phyloP scores from a whole-genome alignment of 30 jellyfish, hydroid and myxozoan species.

The Mastigias papua region DNA sequence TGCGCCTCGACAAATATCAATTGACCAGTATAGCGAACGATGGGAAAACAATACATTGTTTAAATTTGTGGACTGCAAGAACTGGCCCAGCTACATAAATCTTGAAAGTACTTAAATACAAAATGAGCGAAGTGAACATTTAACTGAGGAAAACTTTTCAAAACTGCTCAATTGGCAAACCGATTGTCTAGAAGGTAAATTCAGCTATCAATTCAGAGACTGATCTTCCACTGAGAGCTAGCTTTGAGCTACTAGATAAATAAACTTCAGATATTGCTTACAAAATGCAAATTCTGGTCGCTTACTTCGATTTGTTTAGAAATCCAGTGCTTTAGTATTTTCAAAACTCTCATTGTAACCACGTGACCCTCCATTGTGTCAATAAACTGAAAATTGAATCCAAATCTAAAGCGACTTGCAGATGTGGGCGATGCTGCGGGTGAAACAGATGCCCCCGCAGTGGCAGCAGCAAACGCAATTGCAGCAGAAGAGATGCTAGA shows the following conservation, averaged over 20 bases:
- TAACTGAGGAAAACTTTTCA: no score
- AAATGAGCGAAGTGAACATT: no score
- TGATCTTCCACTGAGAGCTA: neutral
- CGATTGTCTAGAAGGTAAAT: no score
- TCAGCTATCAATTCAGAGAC: neutral
- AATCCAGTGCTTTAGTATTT: conserved; percentile 84
- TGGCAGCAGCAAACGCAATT: conserved; percentile 92
- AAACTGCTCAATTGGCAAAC: no score
- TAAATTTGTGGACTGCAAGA: no score
- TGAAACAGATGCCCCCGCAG: conserved; percentile 90
- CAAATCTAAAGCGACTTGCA: conserved; percentile 68
- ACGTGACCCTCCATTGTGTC: conserved; percentile 82
- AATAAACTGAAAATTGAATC: conserved; percentile 73
- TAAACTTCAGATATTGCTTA: no score
- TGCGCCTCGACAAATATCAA: no score
- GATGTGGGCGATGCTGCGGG: conserved; percentile 93
- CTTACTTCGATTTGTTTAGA: conserved; percentile 83
- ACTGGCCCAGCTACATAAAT: no score
- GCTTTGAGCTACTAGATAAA: no score
- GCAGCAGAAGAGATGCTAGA: conserved; percentile 85
- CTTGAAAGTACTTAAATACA: no score
- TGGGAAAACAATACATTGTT: no score
- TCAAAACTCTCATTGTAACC: conserved; percentile 84
- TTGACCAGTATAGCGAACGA: no score
- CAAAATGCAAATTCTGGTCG: neutral